phyloP scores from a whole-genome alignment of 2,797 vertebrate species.

The Euphonia xanthogaster region DNA sequence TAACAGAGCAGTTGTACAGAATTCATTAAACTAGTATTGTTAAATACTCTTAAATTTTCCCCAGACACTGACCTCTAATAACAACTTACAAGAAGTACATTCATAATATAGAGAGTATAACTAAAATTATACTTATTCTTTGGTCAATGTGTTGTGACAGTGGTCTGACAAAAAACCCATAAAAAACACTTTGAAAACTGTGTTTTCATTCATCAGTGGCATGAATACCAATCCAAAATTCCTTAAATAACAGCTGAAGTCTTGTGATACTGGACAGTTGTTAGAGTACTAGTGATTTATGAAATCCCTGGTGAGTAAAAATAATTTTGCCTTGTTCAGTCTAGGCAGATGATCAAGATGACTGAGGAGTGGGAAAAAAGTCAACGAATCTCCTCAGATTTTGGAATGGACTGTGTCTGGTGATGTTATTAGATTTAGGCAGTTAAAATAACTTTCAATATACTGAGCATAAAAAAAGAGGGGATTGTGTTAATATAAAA shows the following conservation, averaged over 20 bases:
- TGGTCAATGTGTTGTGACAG: background rate
- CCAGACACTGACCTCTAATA: background rate
- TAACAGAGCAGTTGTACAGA: background rate
- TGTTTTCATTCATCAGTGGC: background rate
- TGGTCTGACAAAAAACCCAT: background rate
- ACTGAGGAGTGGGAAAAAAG: background rate
- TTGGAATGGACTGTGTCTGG: background rate
- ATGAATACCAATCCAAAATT: background rate
- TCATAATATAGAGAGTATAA: background rate
- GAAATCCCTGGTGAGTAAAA: background rate
- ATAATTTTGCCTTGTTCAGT: background rate
- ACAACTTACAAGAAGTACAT: background rate
- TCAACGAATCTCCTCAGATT: background rate
- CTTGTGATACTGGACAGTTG: background rate
- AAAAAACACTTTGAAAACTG: background rate
- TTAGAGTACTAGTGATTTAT: background rate
- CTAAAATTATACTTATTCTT: background rate
- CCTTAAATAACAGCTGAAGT: background rate
- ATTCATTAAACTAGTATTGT: background rate
- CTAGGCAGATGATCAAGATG: background rate
- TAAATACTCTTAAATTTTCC: background rate
- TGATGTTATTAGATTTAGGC: background rate
- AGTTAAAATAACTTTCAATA: slow-evolving; percentile 50
- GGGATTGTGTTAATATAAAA: slow-evolving; percentile 26
- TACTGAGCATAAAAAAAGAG: background rate